These are phyloP conservation scores for Thalassarche chlororhynchos DNA, from an alignment of 2,113 vertebrate genomes.

Conservation along the genomic window DNA sequence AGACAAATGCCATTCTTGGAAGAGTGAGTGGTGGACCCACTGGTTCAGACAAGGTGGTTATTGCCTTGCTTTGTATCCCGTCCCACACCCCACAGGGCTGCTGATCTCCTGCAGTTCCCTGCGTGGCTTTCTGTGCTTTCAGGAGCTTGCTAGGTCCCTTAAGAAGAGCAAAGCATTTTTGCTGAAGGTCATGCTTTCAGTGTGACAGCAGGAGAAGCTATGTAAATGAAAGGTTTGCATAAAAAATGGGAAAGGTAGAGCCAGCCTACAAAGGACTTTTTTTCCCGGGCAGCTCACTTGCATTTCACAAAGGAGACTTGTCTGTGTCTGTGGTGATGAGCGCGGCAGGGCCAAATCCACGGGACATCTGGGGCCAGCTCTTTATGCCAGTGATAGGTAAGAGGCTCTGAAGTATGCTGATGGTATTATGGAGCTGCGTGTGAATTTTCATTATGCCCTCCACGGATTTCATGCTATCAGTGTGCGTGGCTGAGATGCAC, in stretches of 20 bases:
- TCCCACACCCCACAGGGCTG: neutral
- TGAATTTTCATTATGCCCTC: slow-evolving; percentile 44
- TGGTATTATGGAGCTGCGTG: neutral
- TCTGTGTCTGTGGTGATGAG: slow-evolving; percentile 1
- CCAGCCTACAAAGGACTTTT: neutral
- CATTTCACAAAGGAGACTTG: neutral
- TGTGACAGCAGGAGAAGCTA: neutral
- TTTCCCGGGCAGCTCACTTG: neutral
- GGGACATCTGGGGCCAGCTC: slow-evolving; percentile 3
- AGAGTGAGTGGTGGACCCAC: neutral
- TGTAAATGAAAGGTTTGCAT: slow-evolving; percentile 18
- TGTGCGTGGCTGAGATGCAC: neutral
- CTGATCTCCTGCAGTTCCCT: neutral
- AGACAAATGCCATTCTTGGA: neutral
- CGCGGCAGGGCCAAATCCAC: neutral
- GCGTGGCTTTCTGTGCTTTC: neutral
- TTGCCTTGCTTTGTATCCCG: neutral
- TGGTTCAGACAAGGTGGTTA: neutral
- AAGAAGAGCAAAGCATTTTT: neutral
- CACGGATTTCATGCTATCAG: slow-evolving; percentile 17
- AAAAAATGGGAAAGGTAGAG: slow-evolving; percentile 14
- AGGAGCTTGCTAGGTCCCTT: neutral
- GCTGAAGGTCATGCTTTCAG: neutral
- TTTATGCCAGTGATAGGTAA: neutral
- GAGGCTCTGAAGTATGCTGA: neutral